Evolutionary conservation across 2,888 invertebrate genomes (phyloP).

Genomic region (Rhyacophila evoluta): DNA sequence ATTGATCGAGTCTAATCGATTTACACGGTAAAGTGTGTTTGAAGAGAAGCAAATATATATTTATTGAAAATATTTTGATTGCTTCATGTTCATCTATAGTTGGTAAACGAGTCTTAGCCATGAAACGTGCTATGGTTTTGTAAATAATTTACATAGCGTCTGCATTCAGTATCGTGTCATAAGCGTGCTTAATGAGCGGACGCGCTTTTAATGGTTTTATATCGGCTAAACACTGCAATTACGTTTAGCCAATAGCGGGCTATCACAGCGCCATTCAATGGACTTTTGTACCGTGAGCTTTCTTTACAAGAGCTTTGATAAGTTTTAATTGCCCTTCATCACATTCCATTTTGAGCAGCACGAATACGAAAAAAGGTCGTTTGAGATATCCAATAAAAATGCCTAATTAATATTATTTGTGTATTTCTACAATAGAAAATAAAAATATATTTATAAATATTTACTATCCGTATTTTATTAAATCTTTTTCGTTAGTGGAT

Average conservation of each 20-base stretch:
- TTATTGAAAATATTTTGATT: too few species aligned
- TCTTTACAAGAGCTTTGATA: neutral
- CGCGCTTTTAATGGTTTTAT: constrained; percentile 15
- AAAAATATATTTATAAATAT: too few species aligned
- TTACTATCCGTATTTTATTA: too few species aligned
- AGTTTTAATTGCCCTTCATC: neutral
- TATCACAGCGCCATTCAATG: neutral
- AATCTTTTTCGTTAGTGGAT: too few species aligned
- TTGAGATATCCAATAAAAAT: too few species aligned
- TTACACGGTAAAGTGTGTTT: too few species aligned
- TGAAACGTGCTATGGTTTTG: neutral
- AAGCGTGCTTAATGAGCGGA: constrained; percentile 17
- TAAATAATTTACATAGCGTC: neutral
- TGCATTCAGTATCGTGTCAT: neutral
- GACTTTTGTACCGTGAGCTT: neutral
- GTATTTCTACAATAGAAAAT: too few species aligned
- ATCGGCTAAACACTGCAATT: constrained; percentile 10
- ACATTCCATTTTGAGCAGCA: neutral
- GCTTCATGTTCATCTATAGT: too few species aligned
- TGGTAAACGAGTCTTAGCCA: neutral
- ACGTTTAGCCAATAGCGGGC: neutral
- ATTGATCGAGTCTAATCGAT: too few species aligned
- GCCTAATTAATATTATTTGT: too few species aligned
- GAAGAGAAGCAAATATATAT: too few species aligned
- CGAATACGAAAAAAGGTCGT: too few species aligned